phyloP scores from a whole-genome alignment of 2,113 vertebrate species.

The Morone saxatilis region DNA sequence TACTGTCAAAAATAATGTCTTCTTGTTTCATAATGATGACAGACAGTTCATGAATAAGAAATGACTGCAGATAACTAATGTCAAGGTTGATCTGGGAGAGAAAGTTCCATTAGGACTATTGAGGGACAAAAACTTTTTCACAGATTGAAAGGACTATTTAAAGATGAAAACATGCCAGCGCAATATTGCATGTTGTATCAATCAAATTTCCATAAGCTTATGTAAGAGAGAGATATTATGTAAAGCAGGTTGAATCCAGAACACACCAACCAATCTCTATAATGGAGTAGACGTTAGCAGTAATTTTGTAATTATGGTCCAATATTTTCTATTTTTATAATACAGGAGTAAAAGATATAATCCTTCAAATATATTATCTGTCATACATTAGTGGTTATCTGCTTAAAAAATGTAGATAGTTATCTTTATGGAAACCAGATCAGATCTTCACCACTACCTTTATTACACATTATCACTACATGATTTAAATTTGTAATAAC shows the following conservation, averaged over 20 bases:
- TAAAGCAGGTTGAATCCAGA: conserved; percentile 23
- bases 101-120: background rate
- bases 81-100: background rate
- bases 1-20: no score
- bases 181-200: conserved; percentile 21
- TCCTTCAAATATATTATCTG: background rate
- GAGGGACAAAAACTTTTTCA: conserved; percentile 23
- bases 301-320: conserved; percentile 14
- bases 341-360: background rate
- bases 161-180: conserved; percentile 6
- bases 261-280: conserved; percentile 4
- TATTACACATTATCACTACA: background rate
- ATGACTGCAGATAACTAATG: background rate
- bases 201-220: conserved; percentile 34
- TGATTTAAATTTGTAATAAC: background rate
- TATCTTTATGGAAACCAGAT: no score
- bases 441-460: background rate
- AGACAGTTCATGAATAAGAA: background rate
- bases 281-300: conserved; percentile 14
- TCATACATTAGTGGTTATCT: background rate
- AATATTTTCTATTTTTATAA: conserved; percentile 11
- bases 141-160: conserved; percentile 20
- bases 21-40: background rate
- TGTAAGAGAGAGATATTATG: conserved; percentile 21
- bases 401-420: no score